phyloP scores from a whole-genome alignment of 2,888 invertebrate genomes.

The Euclidia mi region DNA sequence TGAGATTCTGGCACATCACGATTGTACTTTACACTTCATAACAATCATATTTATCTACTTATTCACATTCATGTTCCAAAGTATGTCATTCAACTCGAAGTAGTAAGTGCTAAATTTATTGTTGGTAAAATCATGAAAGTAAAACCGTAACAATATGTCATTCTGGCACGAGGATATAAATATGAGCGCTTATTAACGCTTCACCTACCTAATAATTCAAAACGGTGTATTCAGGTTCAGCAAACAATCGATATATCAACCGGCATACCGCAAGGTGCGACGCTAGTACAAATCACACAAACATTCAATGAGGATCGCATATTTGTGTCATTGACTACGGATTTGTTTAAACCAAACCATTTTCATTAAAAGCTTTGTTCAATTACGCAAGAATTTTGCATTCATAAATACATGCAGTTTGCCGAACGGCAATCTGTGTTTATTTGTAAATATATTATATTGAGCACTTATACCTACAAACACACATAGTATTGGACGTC shows the following conservation, averaged over 20 bases:
- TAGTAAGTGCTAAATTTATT: slow-evolving; percentile 40
- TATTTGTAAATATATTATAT: too few species aligned
- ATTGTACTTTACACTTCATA: slow-evolving; percentile 8
- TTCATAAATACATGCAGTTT: slow-evolving; percentile 1
- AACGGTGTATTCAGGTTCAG: slow-evolving; percentile 30
- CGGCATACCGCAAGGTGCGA: slow-evolving; percentile 21
- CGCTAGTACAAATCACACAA: too few species aligned
- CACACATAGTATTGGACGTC: not conserved
- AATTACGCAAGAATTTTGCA: not conserved
- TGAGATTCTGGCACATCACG: slow-evolving; percentile 13
- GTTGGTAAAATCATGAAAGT: slow-evolving; percentile 45
- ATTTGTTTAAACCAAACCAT: not conserved
- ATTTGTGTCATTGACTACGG: slow-evolving; percentile 6
- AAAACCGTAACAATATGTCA: slow-evolving; percentile 36
- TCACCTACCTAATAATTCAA: slow-evolving; percentile 44
- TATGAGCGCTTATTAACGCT: slow-evolving; percentile 20
- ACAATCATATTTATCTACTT: slow-evolving; percentile 26
- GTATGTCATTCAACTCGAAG: slow-evolving; percentile 28
- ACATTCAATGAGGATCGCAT: slow-evolving; percentile 9
- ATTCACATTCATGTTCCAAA: slow-evolving; percentile 28
- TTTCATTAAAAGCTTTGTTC: not conserved
- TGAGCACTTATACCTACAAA: too few species aligned
- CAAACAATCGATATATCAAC: slow-evolving; percentile 46
- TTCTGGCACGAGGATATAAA: slow-evolving; percentile 26
- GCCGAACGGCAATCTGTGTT: slow-evolving; percentile 1